phyloP scores from a whole-genome alignment of 2,113 vertebrate species.

The Stigmatopora argus region DNA sequence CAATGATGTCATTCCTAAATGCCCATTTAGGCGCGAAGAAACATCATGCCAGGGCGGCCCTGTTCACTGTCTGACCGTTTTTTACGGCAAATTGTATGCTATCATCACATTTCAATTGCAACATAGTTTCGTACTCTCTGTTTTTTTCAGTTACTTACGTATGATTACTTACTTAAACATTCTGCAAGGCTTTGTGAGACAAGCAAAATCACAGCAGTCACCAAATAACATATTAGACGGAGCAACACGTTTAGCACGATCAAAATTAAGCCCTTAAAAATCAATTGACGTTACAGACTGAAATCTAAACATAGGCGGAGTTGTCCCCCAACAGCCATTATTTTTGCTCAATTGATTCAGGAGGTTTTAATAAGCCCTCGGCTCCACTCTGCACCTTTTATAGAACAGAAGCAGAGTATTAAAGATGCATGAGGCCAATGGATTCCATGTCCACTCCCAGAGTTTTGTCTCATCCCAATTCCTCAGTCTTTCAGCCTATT shows the following conservation, averaged over 20 bases:
- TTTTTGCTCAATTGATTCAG: conserved; percentile 56
- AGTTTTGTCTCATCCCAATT: conserved; percentile 42
- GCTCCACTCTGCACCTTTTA: conserved; percentile 57
- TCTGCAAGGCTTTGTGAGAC: no score
- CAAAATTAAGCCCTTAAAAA: conserved; percentile 41
- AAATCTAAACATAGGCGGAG: conserved; percentile 48
- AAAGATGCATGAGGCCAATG: conserved; percentile 64
- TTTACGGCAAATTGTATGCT: not conserved
- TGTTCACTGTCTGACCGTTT: not conserved
- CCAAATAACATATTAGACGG: conserved; percentile 3
- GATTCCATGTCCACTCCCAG: conserved; percentile 50
- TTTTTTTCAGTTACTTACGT: no score
- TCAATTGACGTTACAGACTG: conserved; percentile 50
- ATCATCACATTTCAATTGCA: not conserved
- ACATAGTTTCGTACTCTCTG: not conserved
- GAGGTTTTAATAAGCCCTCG: conserved; percentile 59
- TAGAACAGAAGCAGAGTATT: conserved; percentile 57
- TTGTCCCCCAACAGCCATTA: conserved; percentile 61
- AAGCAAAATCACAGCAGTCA: not conserved
- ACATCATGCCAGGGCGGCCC: not conserved
- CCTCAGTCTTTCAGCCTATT: conserved; percentile 47
- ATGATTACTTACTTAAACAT: no score
- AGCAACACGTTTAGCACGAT: conserved; percentile 18
- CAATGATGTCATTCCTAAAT: conserved; percentile 4
- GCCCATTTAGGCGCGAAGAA: not conserved